Percentiles rank a stretch among this genome's conserved stretches.
Evolutionary conservation across 2,113 vertebrate genomes (phyloP).

Genomic region (Leuciscus idus): DNA sequence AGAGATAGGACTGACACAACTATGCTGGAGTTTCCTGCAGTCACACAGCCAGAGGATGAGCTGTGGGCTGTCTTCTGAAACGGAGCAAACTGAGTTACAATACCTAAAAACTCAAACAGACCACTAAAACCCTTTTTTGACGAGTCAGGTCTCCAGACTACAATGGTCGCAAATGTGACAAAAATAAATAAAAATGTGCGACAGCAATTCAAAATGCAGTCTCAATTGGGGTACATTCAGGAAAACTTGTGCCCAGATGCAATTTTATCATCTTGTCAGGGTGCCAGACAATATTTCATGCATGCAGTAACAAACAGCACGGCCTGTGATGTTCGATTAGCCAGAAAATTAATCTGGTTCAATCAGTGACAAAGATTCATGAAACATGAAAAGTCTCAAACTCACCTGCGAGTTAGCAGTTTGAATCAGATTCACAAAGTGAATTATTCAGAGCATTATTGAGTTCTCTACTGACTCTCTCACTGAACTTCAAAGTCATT

Average conservation of each 20-base stretch:
- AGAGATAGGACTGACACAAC: constrained; percentile 46
- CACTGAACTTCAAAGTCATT: not conserved
- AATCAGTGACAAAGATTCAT: not conserved
- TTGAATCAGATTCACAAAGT: not conserved
- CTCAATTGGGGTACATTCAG: not conserved
- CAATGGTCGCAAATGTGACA: too few species aligned
- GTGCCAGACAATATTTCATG: not conserved
- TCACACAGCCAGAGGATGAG: not conserved
- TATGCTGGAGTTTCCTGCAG: constrained; percentile 19
- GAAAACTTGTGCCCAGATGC: not conserved
- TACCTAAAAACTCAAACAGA: not conserved
- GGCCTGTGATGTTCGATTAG: not conserved
- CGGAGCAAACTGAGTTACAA: not conserved
- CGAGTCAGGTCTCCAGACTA: not conserved
- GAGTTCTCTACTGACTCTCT: not conserved
- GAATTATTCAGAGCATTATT: not conserved
- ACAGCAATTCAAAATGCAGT: not conserved
- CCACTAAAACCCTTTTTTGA: not conserved
- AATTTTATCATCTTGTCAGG: not conserved
- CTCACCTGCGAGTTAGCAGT: not conserved
- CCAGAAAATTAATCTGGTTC: not conserved
- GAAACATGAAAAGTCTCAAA: not conserved
- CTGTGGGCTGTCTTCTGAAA: constrained; percentile 5
- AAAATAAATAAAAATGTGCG: not conserved
- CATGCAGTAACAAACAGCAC: not conserved